Evolutionary conservation across 2,888 invertebrate species (phyloP).

Genomic region (Azorinus chamasolen): DNA sequence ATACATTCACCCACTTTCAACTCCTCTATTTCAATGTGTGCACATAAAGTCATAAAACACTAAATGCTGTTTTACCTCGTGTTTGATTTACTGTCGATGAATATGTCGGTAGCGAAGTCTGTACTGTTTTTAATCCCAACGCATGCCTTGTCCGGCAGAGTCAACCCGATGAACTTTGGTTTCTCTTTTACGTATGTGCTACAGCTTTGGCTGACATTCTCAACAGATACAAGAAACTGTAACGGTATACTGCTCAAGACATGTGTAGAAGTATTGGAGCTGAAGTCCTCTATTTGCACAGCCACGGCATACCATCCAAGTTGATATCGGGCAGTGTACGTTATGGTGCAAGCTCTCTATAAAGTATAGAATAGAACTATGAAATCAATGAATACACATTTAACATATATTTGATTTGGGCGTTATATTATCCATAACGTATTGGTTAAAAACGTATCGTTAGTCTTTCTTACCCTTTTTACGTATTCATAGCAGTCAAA

Average conservation of each 20-base stretch:
- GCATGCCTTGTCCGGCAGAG: constrained; percentile 25
- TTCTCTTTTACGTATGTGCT: not conserved
- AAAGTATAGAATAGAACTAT: too few species aligned
- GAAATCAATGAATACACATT: too few species aligned
- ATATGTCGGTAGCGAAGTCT: constrained; percentile 15
- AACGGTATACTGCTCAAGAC: constrained; percentile 41
- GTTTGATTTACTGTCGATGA: constrained; percentile 9
- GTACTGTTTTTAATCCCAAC: constrained; percentile 12
- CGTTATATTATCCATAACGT: too few species aligned
- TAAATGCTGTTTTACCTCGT: not conserved
- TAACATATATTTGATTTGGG: too few species aligned
- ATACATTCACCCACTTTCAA: too few species aligned
- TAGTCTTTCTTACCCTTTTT: too few species aligned
- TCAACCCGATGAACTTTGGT: constrained; percentile 18
- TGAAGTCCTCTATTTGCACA: constrained; percentile 45
- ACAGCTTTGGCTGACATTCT: constrained; percentile 1
- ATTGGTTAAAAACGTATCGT: too few species aligned
- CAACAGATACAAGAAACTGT: constrained; percentile 34
- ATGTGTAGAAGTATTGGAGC: not conserved
- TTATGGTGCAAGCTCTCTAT: constrained; percentile 28
- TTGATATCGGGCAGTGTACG: constrained; percentile 18
- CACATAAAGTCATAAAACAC: too few species aligned
- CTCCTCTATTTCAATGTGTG: too few species aligned
- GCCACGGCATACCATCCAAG: constrained; percentile 45
- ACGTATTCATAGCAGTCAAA: too few species aligned